Conservation (phyloP, 1,140 invertebrate genomes). For the Lamellibrachia luymesi region DNA sequence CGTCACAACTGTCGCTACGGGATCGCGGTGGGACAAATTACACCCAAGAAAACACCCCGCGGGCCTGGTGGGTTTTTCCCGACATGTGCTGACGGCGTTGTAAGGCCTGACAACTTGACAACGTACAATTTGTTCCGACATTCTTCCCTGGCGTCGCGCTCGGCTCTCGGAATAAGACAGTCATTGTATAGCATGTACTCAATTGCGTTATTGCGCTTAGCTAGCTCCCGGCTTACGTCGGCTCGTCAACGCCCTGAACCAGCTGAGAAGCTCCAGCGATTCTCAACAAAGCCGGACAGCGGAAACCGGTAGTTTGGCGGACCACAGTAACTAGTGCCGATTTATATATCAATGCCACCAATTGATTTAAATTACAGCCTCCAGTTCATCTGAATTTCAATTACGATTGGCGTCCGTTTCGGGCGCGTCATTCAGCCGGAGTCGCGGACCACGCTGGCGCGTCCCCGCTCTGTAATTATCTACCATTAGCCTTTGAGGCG, state of each 20-base stretch:
- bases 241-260: not conserved
- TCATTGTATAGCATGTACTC: not conserved
- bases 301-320: not conserved
- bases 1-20: not conserved
- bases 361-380: slow-evolving; percentile 1
- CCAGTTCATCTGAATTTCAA: not conserved
- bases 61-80: not conserved
- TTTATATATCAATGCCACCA: slow-evolving; percentile 5
- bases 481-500: not conserved
- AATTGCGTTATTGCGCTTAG: not conserved
- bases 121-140: not conserved
- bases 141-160: not conserved
- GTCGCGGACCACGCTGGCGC: too few species aligned
- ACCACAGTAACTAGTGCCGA: not conserved
- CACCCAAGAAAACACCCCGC: not conserved
- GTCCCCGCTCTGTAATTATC: not conserved
- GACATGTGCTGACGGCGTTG: not conserved
- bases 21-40: not conserved
- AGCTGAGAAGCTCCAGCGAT: not conserved
- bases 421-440: not conserved
- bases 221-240: not conserved
- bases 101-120: not conserved
- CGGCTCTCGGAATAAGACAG: not conserved
- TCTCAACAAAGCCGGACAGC: not conserved
- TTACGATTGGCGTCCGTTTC: not conserved